These are phyloP conservation scores for Tolmerus cingulatus DNA, from an alignment of 2,888 invertebrate genomes.

Conservation along the genomic window DNA sequence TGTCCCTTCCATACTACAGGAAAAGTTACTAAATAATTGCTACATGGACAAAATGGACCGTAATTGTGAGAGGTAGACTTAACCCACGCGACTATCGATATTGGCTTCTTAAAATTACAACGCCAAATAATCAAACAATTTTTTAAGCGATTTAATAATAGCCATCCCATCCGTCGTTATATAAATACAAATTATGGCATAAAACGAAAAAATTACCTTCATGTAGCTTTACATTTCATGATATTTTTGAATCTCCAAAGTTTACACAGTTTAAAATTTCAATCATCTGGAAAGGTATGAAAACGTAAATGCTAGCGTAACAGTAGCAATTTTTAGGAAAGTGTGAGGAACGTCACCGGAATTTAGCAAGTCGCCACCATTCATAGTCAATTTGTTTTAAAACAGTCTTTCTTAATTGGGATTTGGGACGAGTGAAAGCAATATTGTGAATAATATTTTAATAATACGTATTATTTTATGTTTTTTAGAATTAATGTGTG, in stretches of 20 bases:
- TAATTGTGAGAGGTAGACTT: not conserved
- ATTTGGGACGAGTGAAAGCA: not conserved
- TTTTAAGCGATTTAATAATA: not conserved
- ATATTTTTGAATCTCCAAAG: not conserved
- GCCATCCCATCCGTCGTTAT: not conserved
- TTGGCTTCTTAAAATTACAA: not conserved
- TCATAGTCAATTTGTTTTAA: not conserved
- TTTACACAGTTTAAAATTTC: constrained; percentile 18
- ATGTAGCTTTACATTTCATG: not conserved
- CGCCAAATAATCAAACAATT: not conserved
- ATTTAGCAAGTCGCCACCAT: not conserved
- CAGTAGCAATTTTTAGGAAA: not conserved
- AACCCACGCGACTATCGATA: not conserved
- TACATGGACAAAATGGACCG: not conserved
- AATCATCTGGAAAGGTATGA: constrained; percentile 33
- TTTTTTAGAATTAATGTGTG: not conserved
- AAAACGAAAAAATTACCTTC: not conserved
- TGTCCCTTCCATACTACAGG: not conserved
- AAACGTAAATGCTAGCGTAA: not conserved
- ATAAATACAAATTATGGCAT: not conserved
- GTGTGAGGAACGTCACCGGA: not conserved
- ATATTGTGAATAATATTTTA: not conserved
- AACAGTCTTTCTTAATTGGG: not conserved
- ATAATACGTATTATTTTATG: not conserved
- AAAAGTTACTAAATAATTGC: not conserved